Evolutionary conservation across 2,888 invertebrate species (phyloP).

Genomic region (Latheticus oryzae): DNA sequence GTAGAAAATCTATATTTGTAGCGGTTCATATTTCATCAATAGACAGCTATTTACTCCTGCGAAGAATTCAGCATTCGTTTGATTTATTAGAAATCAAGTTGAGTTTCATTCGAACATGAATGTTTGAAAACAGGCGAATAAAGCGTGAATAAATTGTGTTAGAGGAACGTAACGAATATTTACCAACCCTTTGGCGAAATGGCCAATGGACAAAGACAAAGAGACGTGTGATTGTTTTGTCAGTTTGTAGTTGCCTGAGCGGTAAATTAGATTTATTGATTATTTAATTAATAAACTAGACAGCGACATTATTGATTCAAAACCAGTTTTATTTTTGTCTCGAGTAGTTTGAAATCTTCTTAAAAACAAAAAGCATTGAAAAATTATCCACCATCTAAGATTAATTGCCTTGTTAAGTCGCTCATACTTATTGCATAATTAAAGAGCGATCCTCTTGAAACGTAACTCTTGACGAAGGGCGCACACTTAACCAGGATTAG

Average conservation of each 20-base stretch:
- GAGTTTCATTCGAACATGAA: constrained; percentile 31
- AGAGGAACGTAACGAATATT: constrained; percentile 60
- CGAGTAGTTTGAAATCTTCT: neutral
- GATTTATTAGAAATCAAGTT: constrained; percentile 43
- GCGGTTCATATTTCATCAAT: too few relatives aligned
- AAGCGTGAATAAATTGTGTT: constrained; percentile 56
- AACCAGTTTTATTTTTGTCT: neutral
- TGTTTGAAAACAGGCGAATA: constrained; percentile 50
- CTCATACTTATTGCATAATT: constrained; percentile 55
- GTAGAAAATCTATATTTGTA: too few relatives aligned
- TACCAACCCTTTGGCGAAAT: constrained; percentile 60
- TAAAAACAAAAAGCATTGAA: constrained; percentile 29
- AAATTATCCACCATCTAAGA: constrained; percentile 35
- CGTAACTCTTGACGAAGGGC: constrained; percentile 37
- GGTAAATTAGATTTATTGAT: constrained; percentile 64
- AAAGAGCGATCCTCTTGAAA: constrained; percentile 49
- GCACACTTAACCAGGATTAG: constrained; percentile 54
- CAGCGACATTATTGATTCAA: constrained; percentile 45
- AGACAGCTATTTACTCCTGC: too few relatives aligned
- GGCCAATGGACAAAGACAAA: constrained; percentile 55
- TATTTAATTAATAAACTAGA: constrained; percentile 60
- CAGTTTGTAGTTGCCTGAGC: constrained; percentile 62
- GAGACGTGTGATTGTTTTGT: constrained; percentile 63
- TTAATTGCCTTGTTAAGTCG: constrained; percentile 42
- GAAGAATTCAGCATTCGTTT: too few relatives aligned